Percentiles rank a stretch among this genome's conserved stretches.
Conservation (phyloP, 2,888 invertebrate species). For the Phengaris alcon region DNA sequence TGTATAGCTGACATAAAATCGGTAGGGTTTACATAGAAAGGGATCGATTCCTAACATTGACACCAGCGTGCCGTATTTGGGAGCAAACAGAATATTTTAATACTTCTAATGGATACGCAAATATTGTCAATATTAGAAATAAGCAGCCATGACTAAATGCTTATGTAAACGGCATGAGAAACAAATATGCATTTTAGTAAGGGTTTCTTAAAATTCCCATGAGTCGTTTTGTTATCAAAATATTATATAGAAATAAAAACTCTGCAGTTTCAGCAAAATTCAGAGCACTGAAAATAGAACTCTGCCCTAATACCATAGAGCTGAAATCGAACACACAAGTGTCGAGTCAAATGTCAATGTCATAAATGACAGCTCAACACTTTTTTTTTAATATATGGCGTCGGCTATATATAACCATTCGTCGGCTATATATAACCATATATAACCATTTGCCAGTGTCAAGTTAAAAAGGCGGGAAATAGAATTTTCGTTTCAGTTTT, state of each 20-base stretch:
- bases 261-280: no score
- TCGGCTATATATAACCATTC: no score
- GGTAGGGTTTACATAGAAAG: conserved; percentile 59
- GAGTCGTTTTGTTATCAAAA: not conserved
- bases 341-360: no score
- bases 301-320: no score
- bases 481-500: no score
- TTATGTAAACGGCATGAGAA: not conserved
- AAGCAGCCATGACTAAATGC: not conserved
- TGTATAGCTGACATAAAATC: conserved; percentile 66
- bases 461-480: no score
- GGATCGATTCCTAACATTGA: conserved; percentile 51
- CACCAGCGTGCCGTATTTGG: conserved; percentile 63
- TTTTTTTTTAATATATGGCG: no score
- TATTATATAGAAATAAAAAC: not conserved
- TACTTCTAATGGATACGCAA: conserved; percentile 62
- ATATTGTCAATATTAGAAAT: conserved; percentile 42
- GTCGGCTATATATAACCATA: no score
- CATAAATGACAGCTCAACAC: no score
- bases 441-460: no score
- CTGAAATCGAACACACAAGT: no score
- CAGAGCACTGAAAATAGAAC: no score
- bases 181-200: not conserved
- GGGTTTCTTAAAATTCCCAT: not conserved
- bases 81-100: conserved; percentile 56